Base-by-base conservation (phyloP, 1,140 invertebrate genomes). In the Tetramorium simillimum region DNA sequence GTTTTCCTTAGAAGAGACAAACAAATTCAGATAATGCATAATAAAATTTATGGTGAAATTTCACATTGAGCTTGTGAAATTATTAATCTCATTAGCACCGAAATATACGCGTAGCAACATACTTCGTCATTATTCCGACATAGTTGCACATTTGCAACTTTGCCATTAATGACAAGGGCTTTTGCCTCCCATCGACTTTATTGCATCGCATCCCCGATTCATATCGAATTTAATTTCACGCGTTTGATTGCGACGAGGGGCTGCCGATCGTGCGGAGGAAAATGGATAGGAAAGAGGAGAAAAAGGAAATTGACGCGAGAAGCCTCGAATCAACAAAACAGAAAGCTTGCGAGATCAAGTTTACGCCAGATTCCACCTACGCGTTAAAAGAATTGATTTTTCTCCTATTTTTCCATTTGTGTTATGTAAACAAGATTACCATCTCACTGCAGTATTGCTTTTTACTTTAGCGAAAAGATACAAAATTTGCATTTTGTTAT, bases 211-310 rank as follows among this genome's bases (percentile, higher is more conserved):
- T 2, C 3, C n/a, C 37, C 2, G 4, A 82, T 43, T 73, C 24
- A 5, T 82, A 73, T 73, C 24, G 3, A 67, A 82, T 82, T 82
- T 82, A 82, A 82, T 82, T 60, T 60, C 40, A 43, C n/a, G 3
- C 37, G 24, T 82, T 73, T 28, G 69, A 73, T 43, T 73, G 37
- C 49, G 14, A 58, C 3, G 21, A 58, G 21, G 18, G 37, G 16
- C 16, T 33, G 16, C 14, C 9, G 9, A 2, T 46, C 6, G 24
- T 60, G 7, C 2, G 1, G 24, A 82, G 24, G n/a, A 73, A 82
- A 82, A 60, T 82, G 24, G 2, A 18, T 16, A 33, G 28, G 0
- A 72, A 46, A n/a, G 18, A 40, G 1, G 6, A 6, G 6, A 70
- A 46, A 82, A 43, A 46, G 4, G 9, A 73, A 82, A 84, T 58